These are phyloP conservation scores for Zonotrichia albicollis DNA, from an alignment of 2,797 vertebrate species.

Conservation along the genomic window DNA sequence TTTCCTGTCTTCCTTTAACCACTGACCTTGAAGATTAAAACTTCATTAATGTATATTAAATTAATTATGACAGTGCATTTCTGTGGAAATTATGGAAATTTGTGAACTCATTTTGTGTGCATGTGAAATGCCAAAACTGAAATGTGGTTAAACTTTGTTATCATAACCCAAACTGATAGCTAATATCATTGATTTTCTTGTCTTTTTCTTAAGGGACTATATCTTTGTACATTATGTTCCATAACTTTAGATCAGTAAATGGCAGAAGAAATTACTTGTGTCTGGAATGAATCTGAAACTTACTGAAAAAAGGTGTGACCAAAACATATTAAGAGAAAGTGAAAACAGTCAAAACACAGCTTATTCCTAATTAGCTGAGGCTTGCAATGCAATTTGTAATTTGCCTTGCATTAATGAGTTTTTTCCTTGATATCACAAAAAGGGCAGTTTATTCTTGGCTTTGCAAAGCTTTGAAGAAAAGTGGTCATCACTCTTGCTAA, in stretches of 20 bases:
- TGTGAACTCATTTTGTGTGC: not conserved
- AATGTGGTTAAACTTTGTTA: not conserved
- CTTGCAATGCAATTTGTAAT: not conserved
- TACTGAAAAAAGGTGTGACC: not conserved
- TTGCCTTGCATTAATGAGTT: not conserved
- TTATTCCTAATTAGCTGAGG: not conserved
- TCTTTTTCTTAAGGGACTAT: not conserved
- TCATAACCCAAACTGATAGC: not conserved
- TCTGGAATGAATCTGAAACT: not conserved
- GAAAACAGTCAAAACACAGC: not conserved
- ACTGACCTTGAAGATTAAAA: conserved; percentile 47
- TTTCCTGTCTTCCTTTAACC: conserved; percentile 30
- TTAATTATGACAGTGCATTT: not conserved
- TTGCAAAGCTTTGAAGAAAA: not conserved
- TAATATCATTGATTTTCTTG: not conserved
- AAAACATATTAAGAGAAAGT: not conserved
- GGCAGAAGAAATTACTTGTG: not conserved
- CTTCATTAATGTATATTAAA: conserved; percentile 21
- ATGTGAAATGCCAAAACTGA: not conserved
- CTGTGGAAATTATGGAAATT: not conserved
- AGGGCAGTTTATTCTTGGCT: not conserved
- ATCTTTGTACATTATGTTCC: not conserved
- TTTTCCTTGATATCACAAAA: not conserved
- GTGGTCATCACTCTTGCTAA: not conserved
- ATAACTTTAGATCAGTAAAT: not conserved